Evolutionary conservation across 1,140 invertebrate species (phyloP), one percentile per base, ranked within the genome.

Genomic region (Ceratina australensis): DNA sequence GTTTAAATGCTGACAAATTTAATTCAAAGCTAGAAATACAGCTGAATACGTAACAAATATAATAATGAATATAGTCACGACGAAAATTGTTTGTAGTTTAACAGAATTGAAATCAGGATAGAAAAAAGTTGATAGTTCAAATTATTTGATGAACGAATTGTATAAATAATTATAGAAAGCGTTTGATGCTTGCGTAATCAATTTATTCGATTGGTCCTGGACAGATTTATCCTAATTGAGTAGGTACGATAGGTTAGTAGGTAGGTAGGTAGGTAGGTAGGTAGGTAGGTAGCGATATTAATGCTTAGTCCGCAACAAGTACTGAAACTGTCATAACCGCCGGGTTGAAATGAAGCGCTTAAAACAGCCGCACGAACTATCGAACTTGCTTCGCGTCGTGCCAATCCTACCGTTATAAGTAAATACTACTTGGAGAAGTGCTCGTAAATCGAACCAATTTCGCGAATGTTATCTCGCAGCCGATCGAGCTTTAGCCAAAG

Each of bases 301-400:
- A 69, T 69, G 47, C 54, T 59, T 8, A 1, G 24, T 4, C 22
- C 8, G 73, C 65, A 76, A 76, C 73, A 76, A 76, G 73, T 76
- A 66, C 16, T 20, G 20, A 75, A 69, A 76, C 47, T 50, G 56
- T 69, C 20, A 47, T 47, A 28, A 66, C 22, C 15, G 4, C 28
- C 24, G 52, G 33, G 8, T 20, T 54, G 42, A 75, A 68, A 68
- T 22, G 33, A 59, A 67, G 18, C n/a, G 18, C 18, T 59, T n/a
- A 22, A 75, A 75, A 67, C 15, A 75, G 61, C 18, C 18, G 22
- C 22, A 22, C 22, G 5, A 57, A 20, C 33, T 57, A 24, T 75
- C 72, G 3, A 68, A 49, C 33, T 75, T 68, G 13, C 8, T 15
- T 20, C 2, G 22, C 15, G 42, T 13, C 63, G 33, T 42, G 33